Conservation (phyloP, 2,888 invertebrate genomes). For the Thecophora atra region DNA sequence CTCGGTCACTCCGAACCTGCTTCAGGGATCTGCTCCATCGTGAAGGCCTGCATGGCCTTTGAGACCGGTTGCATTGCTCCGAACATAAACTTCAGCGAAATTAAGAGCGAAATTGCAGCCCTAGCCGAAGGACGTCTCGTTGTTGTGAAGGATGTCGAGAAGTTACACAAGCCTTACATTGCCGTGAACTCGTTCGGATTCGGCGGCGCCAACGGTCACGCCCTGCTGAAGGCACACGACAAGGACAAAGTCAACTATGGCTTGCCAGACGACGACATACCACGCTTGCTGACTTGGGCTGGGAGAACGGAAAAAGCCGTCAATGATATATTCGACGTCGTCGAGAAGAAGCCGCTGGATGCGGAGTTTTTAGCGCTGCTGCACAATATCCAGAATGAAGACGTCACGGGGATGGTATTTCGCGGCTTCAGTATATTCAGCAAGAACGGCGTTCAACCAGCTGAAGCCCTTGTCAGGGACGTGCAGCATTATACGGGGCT, state of each 20-base stretch:
- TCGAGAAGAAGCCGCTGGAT: slow-evolving; percentile 72
- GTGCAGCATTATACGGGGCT: slow-evolving; percentile 72
- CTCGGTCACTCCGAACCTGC: slow-evolving; percentile 92
- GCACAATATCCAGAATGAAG: slow-evolving; percentile 71
- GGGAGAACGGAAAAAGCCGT: slow-evolving; percentile 85
- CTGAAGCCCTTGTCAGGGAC: slow-evolving; percentile 65
- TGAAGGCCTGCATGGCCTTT: slow-evolving; percentile 85
- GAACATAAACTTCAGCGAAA: slow-evolving; percentile 80
- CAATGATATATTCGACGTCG: slow-evolving; percentile 71
- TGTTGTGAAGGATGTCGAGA: slow-evolving; percentile 78
- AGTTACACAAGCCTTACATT: slow-evolving; percentile 78
- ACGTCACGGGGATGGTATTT: slow-evolving; percentile 74
- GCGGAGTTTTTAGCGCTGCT: slow-evolving; percentile 71
- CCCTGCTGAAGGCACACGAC: slow-evolving; percentile 52
- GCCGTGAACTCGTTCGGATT: slow-evolving; percentile 94
- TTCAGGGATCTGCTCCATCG: slow-evolving; percentile 83
- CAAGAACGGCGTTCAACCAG: slow-evolving; percentile 51
- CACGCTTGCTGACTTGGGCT: slow-evolving; percentile 78
- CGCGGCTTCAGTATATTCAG: slow-evolving; percentile 76
- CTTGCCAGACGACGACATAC: slow-evolving; percentile 73
- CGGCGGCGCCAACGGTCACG: slow-evolving; percentile 83
- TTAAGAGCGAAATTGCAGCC: slow-evolving; percentile 72
- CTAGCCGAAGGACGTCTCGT: slow-evolving; percentile 72
- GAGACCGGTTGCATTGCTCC: slow-evolving; percentile 83
- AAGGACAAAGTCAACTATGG: slow-evolving; percentile 68